A percentile compares a stretch with the other conserved stretches of the same genome.
These are phyloP conservation scores for Saccopteryx leptura DNA, from an alignment of 2,113 vertebrate species.

Conservation along the genomic window DNA sequence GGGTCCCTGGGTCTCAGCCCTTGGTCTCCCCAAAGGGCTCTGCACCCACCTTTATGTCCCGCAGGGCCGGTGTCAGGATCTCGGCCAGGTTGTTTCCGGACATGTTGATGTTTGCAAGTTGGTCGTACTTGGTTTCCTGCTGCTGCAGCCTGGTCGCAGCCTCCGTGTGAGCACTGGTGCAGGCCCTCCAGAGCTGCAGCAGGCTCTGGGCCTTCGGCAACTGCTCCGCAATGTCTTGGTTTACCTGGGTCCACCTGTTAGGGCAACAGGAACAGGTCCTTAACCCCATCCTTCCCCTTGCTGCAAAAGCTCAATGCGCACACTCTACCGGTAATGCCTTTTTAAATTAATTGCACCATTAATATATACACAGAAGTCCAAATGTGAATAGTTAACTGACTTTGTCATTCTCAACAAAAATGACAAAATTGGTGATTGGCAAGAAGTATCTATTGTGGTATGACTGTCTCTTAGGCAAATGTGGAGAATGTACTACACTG, in stretches of 20 bases:
- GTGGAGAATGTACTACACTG: background rate
- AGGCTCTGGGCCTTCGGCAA: slow-evolving; percentile 81
- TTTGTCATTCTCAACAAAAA: slow-evolving; percentile 30
- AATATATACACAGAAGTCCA: background rate
- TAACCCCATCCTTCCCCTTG: background rate
- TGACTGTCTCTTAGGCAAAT: background rate
- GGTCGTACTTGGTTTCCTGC: slow-evolving; percentile 84
- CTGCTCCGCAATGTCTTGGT: slow-evolving; percentile 85
- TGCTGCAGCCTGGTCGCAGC: slow-evolving; percentile 83
- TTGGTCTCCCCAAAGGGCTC: background rate
- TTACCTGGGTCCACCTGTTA: slow-evolving; percentile 91
- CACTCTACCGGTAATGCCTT: background rate
- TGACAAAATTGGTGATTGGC: background rate
- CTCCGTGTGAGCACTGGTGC: slow-evolving; percentile 69
- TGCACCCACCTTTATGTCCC: slow-evolving; percentile 88
- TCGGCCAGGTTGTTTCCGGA: slow-evolving; percentile 83
- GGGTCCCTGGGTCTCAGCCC: background rate
- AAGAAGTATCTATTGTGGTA: background rate
- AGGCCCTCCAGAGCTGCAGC: slow-evolving; percentile 89
- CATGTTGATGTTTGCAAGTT: slow-evolving; percentile 73
- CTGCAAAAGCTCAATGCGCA: background rate
- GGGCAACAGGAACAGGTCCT: background rate
- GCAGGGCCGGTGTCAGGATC: slow-evolving; percentile 84
- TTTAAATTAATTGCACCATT: background rate
- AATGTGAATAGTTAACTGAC: background rate